A percentile compares a stretch with the other conserved stretches of the same genome.
phyloP scores from a whole-genome alignment of 2,888 invertebrate genomes.

The Caenorhabditis parvicauda region DNA sequence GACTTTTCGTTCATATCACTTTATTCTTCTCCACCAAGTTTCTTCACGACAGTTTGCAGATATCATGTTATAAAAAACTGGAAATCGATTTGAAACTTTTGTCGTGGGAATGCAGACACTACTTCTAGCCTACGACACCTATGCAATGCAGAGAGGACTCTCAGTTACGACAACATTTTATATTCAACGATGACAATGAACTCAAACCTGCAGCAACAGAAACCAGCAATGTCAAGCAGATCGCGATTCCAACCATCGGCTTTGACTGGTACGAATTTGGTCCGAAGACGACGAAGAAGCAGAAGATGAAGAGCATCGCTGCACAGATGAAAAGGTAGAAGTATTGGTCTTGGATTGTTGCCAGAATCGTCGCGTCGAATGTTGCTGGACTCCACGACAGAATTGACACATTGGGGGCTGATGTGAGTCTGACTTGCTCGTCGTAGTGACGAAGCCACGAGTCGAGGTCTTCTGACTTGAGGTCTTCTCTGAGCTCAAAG shows the following conservation, averaged over 20 bases:
- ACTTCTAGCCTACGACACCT: too few species aligned
- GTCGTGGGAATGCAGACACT: too few species aligned
- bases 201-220: too few species aligned
- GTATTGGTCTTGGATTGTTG: conserved; percentile 15
- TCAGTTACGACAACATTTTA: too few species aligned
- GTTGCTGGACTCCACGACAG: conserved; percentile 35
- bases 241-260: conserved; percentile 26
- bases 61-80: too few species aligned
- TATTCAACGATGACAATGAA: too few species aligned
- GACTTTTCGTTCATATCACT: too few species aligned
- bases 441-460: conserved; percentile 44
- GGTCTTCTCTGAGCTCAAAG: conserved; percentile 41
- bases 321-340: conserved; percentile 29
- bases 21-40: too few species aligned
- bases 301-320: conserved; percentile 32
- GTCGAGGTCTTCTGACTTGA: conserved; percentile 31
- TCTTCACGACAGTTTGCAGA: too few species aligned
- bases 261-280: conserved; percentile 43
- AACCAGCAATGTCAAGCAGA: conserved; percentile 21
- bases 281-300: conserved; percentile 35
- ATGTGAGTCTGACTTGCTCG: conserved; percentile 36
- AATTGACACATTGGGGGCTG: conserved; percentile 27
- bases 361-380: conserved; percentile 21
- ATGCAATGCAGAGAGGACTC: too few species aligned
- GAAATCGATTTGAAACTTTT: too few species aligned